These are phyloP conservation scores for Hippopotamyrus pictus DNA, from an alignment of 2,797 vertebrate species.

Conservation along the genomic window DNA sequence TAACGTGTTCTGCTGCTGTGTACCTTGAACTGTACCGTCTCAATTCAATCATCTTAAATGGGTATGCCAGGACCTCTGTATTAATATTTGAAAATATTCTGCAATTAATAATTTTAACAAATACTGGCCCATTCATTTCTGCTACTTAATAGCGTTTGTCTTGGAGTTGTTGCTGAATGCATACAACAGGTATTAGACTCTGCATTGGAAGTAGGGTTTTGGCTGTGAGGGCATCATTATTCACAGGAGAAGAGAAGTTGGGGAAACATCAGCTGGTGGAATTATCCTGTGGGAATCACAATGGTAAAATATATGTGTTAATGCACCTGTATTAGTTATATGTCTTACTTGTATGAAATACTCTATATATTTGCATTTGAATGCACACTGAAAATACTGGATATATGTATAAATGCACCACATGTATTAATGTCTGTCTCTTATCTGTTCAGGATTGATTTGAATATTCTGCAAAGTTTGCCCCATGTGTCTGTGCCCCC, in stretches of 20 bases:
- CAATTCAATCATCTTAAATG: not conserved
- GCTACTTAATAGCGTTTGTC: not conserved
- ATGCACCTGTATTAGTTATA: not conserved
- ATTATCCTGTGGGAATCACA: not conserved
- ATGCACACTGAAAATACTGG: not conserved
- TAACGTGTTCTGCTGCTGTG: not conserved
- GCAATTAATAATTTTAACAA: not conserved
- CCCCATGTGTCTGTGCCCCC: not conserved
- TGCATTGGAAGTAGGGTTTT: not conserved
- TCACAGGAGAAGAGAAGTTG: not conserved
- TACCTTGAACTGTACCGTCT: not conserved
- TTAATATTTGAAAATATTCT: not conserved
- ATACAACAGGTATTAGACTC: not conserved
- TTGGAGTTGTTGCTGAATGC: not conserved
- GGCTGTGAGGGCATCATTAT: not conserved
- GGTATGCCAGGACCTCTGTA: not conserved
- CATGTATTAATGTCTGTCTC: not conserved
- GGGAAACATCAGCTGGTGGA: not conserved
- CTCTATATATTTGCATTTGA: not conserved
- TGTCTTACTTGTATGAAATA: not conserved
- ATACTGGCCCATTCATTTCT: not conserved
- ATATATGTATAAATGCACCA: not conserved
- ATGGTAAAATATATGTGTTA: not conserved
- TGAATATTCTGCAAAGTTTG: not conserved
- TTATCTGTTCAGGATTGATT: not conserved